Evolutionary conservation across 2,797 vertebrate species (phyloP).

Genomic region (Basileuterus tristriatus): DNA sequence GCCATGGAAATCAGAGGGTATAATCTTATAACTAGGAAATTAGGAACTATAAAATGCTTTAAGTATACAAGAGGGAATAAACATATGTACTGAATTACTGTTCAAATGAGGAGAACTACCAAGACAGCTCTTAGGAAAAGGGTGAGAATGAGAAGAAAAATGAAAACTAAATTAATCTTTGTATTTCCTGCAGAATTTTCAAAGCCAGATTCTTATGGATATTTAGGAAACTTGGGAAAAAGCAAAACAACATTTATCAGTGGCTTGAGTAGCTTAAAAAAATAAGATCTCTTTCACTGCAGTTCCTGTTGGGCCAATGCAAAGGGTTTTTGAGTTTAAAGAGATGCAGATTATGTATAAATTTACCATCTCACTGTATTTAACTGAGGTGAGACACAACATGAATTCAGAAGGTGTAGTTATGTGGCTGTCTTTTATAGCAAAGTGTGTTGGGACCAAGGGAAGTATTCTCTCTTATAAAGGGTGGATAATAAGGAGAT

Average conservation of each 20-base stretch:
- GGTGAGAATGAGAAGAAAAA: not conserved
- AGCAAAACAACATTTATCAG: not conserved
- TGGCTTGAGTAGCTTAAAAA: not conserved
- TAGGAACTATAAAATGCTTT: constrained; percentile 48
- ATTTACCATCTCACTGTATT: not conserved
- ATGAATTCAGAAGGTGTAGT: not conserved
- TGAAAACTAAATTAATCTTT: not conserved
- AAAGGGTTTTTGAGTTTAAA: not conserved
- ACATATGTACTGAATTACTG: constrained; percentile 57
- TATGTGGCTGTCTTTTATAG: not conserved
- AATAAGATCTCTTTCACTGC: not conserved
- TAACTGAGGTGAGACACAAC: not conserved
- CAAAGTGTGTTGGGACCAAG: not conserved
- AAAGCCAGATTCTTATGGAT: not conserved
- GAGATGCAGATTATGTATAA: not conserved
- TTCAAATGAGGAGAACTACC: not conserved
- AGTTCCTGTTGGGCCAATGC: not conserved
- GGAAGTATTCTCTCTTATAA: not conserved
- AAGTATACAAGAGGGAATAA: constrained; percentile 51
- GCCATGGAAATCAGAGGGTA: constrained; percentile 40
- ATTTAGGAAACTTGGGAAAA: not conserved
- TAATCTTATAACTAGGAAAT: constrained; percentile 61
- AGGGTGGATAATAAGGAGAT: not conserved
- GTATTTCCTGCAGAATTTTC: not conserved
- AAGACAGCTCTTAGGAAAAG: not conserved